A percentile compares a stretch with the other conserved stretches of the same genome.
phyloP scores from a whole-genome alignment of 2,113 vertebrate species.

The Ahaetulla prasina region DNA sequence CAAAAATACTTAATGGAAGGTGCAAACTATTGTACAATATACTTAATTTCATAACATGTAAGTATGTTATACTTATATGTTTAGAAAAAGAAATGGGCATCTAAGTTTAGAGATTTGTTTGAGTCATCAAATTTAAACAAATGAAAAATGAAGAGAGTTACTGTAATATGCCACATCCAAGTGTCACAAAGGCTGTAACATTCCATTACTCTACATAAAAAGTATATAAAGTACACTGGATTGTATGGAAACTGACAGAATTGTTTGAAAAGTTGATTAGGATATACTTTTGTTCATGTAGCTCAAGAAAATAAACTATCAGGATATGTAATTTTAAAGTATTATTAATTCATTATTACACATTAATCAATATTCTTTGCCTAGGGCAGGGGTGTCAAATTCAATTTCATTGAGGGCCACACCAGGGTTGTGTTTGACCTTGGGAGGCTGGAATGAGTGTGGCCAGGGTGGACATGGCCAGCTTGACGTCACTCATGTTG shows the following conservation, averaged over 20 bases:
- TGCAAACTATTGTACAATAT: not conserved
- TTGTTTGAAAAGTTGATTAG: not conserved
- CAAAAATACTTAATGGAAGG: not conserved
- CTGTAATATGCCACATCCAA: not conserved
- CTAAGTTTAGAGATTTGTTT: not conserved
- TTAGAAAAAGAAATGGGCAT: not conserved
- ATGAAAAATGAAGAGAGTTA: not conserved
- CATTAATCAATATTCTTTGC: not conserved
- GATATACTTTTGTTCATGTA: not conserved
- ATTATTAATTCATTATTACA: not conserved
- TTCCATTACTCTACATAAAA: not conserved
- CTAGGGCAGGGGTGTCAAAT: not conserved
- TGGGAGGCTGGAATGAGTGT: too few relatives aligned
- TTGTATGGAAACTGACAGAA: not conserved
- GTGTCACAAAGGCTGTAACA: not conserved
- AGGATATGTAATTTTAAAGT: not conserved
- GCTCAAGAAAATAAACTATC: not conserved
- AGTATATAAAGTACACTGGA: not conserved
- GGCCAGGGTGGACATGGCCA: too few relatives aligned
- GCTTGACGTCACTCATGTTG: too few relatives aligned
- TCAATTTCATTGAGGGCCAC: too few relatives aligned
- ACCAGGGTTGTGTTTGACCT: too few relatives aligned
- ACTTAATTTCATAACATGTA: not conserved
- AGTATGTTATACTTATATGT: too few relatives aligned
- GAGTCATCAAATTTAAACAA: not conserved